These are phyloP conservation scores for Therioaphis trifolii DNA, from an alignment of 2,888 invertebrate genomes.

Conservation along the genomic window DNA sequence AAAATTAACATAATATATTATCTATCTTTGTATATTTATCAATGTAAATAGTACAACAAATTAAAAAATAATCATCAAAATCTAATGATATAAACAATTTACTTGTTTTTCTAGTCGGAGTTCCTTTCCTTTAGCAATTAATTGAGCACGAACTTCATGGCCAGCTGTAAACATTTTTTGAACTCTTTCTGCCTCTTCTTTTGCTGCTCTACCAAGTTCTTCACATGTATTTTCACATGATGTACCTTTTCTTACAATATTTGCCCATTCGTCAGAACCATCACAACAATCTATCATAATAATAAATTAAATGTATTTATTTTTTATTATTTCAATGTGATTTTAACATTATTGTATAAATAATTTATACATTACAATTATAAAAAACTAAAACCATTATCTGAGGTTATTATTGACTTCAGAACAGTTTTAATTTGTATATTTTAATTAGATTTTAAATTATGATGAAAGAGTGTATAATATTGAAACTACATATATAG, in stretches of 20 bases:
- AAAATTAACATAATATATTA: background rate
- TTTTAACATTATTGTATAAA: background rate
- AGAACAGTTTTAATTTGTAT: too few relatives aligned
- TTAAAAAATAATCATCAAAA: background rate
- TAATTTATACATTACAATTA: background rate
- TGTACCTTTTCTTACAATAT: slow-evolving; percentile 68
- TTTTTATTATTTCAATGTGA: too few relatives aligned
- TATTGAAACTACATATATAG: too few relatives aligned
- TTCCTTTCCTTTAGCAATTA: slow-evolving; percentile 80
- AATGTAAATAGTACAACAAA: background rate
- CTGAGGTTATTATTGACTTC: too few relatives aligned
- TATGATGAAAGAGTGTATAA: too few relatives aligned
- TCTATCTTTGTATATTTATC: background rate
- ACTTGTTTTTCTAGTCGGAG: slow-evolving; percentile 78
- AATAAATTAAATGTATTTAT: background rate
- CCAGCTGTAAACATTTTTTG: slow-evolving; percentile 84
- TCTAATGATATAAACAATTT: slow-evolving; percentile 54
- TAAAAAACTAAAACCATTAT: background rate
- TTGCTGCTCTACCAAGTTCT: slow-evolving; percentile 82
- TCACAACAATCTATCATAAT: slow-evolving; percentile 82
- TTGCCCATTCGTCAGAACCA: slow-evolving; percentile 87
- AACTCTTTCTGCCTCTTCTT: slow-evolving; percentile 78
- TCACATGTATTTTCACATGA: slow-evolving; percentile 85
- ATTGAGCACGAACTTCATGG: slow-evolving; percentile 78
- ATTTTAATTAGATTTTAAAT: too few relatives aligned